Evolutionary conservation across 1,140 invertebrate genomes (phyloP), one percentile per base, ranked within the genome.

Genomic region (Thalassaphorura encarpata): DNA sequence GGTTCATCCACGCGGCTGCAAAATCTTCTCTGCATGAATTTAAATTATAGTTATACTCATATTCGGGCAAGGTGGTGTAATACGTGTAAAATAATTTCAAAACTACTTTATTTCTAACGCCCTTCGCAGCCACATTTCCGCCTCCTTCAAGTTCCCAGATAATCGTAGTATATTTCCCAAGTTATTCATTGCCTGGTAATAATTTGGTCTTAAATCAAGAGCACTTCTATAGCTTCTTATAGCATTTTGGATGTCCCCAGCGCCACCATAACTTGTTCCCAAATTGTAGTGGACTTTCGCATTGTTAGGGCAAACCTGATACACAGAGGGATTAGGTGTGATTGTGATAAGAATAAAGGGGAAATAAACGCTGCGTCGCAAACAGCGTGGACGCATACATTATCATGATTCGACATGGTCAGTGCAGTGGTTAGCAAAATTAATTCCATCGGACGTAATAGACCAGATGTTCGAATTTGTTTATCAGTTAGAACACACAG

Each of bases 151-250:
- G 39, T 84, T 70, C 18, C 83, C 82, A 57, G 80, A 73, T 67
- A 92, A 84, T 68, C 91, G 85, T 27, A 94, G 75, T 51, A 97
- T 77, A 75, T 97, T 97, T 0, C 87, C 93, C 41, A 97, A 78
- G 75, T 98, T 98, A 71, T 97, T 98, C 81, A 97, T 87, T 0
- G 94, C 93, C 73, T 95, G 90, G 72, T 94, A 89, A 72, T 97
- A 97, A 18, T 83, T 73, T 8, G 90, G 89, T 77, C 93, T 82
- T 18, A 97, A 72, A 58, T 83, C 84, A 13, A 65, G 29, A 3
- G 63, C 60, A 26, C 21, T 42, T 33, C 49, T 75, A 70, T 97
- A 97, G 70, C 86, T 81, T 19, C 73, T 60, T 50, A 90, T 78
- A 2, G 92, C 90, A 11, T 19, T 5, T 60, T 78, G 73, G 50